Evolutionary conservation across 1,140 invertebrate genomes (phyloP), one percentile per base, ranked within the genome.

Genomic region (Apis laboriosa): DNA sequence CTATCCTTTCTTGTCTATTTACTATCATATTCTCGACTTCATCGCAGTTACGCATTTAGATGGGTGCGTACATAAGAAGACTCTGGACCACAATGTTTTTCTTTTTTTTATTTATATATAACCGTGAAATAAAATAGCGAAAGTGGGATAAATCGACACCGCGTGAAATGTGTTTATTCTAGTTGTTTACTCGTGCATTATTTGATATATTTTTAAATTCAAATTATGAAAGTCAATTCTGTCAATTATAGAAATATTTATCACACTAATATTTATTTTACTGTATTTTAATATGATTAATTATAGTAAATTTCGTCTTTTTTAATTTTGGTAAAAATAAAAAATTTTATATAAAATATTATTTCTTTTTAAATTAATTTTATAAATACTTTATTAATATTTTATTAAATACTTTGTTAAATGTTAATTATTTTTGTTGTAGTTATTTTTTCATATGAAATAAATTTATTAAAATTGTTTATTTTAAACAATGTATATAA

Each of bases 171-270:
- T 77, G 72, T 82, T 82, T 72, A 78, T 78, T 77, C 67, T 66
- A 56, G 56, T 72, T 84, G 77, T 84, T 80, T 84, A 80, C 77
- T 74, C 82, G 77, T 68, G 68, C 55, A 80, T 66, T 53, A 19
- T 67, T 70, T 55, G 53, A 60, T 74, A 67, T 84, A 84, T 80
- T 80, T 84, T 74, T 84, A 75, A 56, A 84, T 49, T 79, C 49
- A 28, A 53, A 72, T 74, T 70, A n/a, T 74, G 28, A 74, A 80
- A 80, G 75, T 77, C 66, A 56, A 43, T 75, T 80, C 61, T 56
- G 24, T 9, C 28, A 68, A 84, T 17, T 55, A 17, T 49, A 19
- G 11, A 55, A 24, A 63, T 78, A 63, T 70, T 78, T 56, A 43
- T 49, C n/a, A 24, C 9, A 11, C 58, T 64, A n/a, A 4, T 51